Evolutionary conservation across 2,888 invertebrate genomes (phyloP).

Genomic region (Phytoseiulus persimilis): DNA sequence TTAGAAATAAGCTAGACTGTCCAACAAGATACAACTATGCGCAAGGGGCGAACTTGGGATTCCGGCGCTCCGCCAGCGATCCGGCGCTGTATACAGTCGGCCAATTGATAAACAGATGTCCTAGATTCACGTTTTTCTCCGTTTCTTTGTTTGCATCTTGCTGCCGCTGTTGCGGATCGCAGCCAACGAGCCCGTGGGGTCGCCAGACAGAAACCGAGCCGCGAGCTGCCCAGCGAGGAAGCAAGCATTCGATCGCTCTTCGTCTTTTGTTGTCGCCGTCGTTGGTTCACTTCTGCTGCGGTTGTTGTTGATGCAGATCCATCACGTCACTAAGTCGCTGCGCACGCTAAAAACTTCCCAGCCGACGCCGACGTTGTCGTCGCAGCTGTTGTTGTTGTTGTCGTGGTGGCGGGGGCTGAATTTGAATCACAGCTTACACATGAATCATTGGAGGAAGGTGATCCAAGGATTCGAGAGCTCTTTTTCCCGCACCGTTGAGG

Average conservation of each 20-base stretch:
- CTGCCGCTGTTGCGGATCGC: background rate
- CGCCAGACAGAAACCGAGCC: background rate
- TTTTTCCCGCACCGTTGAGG: background rate
- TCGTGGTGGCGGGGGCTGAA: background rate
- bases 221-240: background rate
- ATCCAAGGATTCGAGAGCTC: background rate
- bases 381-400: background rate
- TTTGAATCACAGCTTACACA: slow-evolving; percentile 34
- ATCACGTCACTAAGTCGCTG: background rate
- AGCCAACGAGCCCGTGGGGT: background rate
- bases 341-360: background rate
- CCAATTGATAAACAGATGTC: slow-evolving; percentile 5
- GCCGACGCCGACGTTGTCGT: background rate
- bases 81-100: background rate
- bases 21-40: background rate
- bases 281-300: background rate
- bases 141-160: background rate
- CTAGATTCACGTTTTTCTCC: background rate
- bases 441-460: background rate
- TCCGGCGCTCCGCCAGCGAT: background rate
- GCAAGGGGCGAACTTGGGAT: background rate
- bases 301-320: background rate
- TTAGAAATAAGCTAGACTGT: background rate
- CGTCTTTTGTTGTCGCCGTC: background rate
- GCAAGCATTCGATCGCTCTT: background rate